Evolutionary conservation across 2,113 vertebrate genomes (phyloP), one percentile per base, ranked within the genome.

Genomic region (Strix uralensis): DNA sequence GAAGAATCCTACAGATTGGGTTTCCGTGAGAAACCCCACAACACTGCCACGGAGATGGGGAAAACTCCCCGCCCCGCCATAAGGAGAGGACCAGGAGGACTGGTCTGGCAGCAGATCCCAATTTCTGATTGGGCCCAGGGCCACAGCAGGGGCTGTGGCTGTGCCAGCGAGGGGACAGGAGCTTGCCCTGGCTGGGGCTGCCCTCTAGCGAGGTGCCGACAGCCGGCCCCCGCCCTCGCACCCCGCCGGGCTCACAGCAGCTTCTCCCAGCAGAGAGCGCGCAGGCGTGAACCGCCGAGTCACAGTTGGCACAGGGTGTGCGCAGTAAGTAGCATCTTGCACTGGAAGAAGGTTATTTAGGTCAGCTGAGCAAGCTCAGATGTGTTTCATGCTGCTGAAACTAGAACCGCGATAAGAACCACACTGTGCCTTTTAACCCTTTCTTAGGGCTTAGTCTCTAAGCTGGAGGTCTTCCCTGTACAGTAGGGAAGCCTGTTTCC

Each of bases 191-290:
- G 51, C 75, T 46, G 7, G 71, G 83, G 87, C 16, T 95, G 96
- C 96, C 97, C 92, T 87, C 97, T 96, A 89, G 91, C 57, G 97
- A 81, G 94, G 54, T 75, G 77, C 66, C 58, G 69, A 11, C 42
- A 13, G 86, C 19, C 5, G 2, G n/a, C 49, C 63, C 78, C 65
- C 15, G 34, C 2, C 3, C 47, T 51, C 17, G 1, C 2, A 8
- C 59, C 51, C 20, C 69, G 44, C 32, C 49, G 46, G 61, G 66
- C 69, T 75, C 29, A 2, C 46, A 5, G 72, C 49, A 54, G 54
- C 42, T n/a, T 32, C 55, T 58, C 19, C 49, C 69, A 14, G 57
- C 65, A 65, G 51, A 42, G 49, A 55, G 26, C 0, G 47, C 1
- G n/a, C 57, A 62, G 82, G 70, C 78, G 0, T 13, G 92, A 80